phyloP scores from a whole-genome alignment of 1,140 invertebrate genomes.

The Holotrichia oblita region DNA sequence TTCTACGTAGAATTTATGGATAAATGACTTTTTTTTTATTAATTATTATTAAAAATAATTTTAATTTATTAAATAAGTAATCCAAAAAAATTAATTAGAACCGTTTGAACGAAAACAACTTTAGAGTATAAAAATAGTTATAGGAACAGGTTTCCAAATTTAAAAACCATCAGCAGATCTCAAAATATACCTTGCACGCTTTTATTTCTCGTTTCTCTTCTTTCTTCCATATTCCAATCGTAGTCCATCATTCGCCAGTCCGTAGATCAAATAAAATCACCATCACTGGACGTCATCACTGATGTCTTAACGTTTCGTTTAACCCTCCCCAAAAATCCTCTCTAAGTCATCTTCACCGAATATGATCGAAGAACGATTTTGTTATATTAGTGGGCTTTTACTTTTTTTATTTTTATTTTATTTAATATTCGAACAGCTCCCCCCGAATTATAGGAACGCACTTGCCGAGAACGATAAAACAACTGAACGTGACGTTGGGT shows the following conservation, averaged over 20 bases:
- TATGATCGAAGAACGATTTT: not conserved
- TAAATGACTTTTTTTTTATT: not conserved
- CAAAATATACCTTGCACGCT: conserved; percentile 49
- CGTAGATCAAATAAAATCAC: not conserved
- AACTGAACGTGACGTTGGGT: conserved; percentile 1
- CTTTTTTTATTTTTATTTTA: not conserved
- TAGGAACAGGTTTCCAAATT: not conserved
- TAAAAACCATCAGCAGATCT: not conserved
- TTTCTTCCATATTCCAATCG: conserved; percentile 57
- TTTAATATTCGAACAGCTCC: not conserved
- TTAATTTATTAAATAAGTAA: not conserved
- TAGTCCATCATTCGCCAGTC: conserved; percentile 54
- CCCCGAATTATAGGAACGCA: not conserved
- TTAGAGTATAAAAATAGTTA: not conserved
- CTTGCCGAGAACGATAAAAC: not conserved
- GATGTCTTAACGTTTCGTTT: not conserved
- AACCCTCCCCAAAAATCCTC: not conserved
- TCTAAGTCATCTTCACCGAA: not conserved
- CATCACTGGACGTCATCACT: not conserved
- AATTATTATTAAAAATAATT: not conserved
- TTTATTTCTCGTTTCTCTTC: conserved; percentile 52
- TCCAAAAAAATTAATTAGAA: not conserved
- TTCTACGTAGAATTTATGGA: not conserved
- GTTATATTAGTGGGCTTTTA: not conserved
- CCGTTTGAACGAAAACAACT: not conserved